Percentiles rank a stretch among this genome's conserved stretches.
Conservation (phyloP, 2,888 invertebrate genomes). For the Zootermopsis nevadensis region DNA sequence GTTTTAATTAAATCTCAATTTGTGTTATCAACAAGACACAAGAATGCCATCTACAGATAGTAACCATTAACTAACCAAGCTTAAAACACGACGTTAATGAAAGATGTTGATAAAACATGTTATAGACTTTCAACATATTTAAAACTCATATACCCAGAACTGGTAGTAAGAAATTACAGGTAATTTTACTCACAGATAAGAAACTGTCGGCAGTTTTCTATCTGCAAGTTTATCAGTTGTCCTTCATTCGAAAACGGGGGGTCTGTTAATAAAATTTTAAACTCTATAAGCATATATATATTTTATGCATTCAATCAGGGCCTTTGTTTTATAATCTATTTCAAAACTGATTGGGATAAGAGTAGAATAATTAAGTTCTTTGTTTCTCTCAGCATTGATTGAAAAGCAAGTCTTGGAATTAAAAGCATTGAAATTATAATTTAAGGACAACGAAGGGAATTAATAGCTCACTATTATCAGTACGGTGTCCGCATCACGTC, state of each 20-base stretch:
- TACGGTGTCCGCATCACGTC: not conserved
- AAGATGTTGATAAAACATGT: not conserved
- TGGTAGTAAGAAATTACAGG: not conserved
- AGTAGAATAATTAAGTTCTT: constrained; percentile 5
- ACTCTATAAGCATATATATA: too few relatives aligned
- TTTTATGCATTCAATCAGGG: not conserved
- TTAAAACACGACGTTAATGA: not conserved
- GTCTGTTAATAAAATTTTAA: not conserved
- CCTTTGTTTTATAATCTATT: not conserved
- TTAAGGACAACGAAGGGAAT: not conserved
- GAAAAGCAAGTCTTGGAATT: not conserved
- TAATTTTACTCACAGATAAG: not conserved
- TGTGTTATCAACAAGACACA: not conserved
- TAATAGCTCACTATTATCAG: constrained; percentile 1
- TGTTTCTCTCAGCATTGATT: not conserved
- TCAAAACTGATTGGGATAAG: not conserved
- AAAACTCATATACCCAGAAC: not conserved
- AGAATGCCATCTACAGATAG: constrained; percentile 9
- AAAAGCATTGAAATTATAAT: not conserved
- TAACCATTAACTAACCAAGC: not conserved
- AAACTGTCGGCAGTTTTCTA: not conserved
- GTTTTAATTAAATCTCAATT: constrained; percentile 17
- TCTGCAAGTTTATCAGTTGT: not conserved
- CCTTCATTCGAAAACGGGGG: not conserved
- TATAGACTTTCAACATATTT: not conserved